These are phyloP conservation scores for Salmo trutta DNA, from an alignment of 2,797 vertebrate species.

Conservation along the genomic window DNA sequence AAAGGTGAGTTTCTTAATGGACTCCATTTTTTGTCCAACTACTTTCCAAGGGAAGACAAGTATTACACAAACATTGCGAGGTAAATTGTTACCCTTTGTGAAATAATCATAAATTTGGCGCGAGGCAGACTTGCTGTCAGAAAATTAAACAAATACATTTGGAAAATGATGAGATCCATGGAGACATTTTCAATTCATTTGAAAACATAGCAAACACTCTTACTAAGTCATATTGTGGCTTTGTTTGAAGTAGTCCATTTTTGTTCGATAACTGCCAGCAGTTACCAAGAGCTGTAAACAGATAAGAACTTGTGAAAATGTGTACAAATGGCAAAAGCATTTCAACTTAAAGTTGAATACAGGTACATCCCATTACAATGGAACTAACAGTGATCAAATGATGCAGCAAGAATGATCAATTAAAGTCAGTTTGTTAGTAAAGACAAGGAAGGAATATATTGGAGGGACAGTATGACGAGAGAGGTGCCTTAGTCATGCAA, in stretches of 20 bases:
- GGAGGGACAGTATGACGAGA: constrained; percentile 7
- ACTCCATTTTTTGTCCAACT: constrained; percentile 22
- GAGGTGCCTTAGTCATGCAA: constrained; percentile 14
- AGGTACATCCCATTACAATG: constrained; percentile 30
- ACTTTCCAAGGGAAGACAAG: constrained; percentile 17
- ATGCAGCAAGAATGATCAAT: constrained; percentile 35
- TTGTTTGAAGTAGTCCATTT: constrained; percentile 47
- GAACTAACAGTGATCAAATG: constrained; percentile 36
- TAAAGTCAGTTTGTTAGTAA: constrained; percentile 24
- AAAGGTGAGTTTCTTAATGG: constrained; percentile 55
- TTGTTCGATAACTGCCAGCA: constrained; percentile 75
- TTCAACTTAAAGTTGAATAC: constrained; percentile 27
- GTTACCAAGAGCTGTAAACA: constrained; percentile 59
- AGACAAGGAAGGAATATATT: constrained; percentile 46
- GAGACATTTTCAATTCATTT: constrained; percentile 33
- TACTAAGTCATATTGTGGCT: constrained; percentile 45
- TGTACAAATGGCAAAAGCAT: constrained; percentile 38
- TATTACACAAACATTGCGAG: constrained; percentile 49
- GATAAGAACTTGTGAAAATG: constrained; percentile 40
- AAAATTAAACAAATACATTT: constrained; percentile 28
- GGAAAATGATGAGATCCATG: constrained; percentile 28
- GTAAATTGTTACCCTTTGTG: constrained; percentile 64
- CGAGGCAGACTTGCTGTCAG: constrained; percentile 25
- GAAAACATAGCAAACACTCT: constrained; percentile 41
- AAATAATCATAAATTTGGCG: constrained; percentile 56